Evolutionary conservation across 2,797 vertebrate genomes (phyloP).

Genomic region (Acrossocheilus fasciatus): DNA sequence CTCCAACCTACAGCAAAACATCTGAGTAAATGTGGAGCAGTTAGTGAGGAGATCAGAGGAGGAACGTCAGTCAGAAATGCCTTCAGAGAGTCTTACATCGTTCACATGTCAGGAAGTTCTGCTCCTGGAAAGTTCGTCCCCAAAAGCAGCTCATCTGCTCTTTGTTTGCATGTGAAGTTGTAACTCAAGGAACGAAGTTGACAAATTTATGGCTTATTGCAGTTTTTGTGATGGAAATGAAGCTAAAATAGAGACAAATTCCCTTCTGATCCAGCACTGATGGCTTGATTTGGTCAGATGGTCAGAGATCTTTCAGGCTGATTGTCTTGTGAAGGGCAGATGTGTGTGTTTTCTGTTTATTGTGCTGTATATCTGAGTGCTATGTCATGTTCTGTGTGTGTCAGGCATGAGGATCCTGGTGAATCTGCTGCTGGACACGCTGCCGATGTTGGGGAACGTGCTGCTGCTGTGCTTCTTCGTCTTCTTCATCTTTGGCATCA

Average conservation of each 20-base stretch:
- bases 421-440: conserved; percentile 87
- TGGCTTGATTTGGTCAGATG: background rate
- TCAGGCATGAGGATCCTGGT: conserved; percentile 87
- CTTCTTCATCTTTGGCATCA: conserved; percentile 91
- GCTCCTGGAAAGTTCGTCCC: background rate
- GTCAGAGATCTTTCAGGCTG: background rate
- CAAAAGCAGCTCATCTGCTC: background rate
- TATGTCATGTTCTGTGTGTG: conserved; percentile 23
- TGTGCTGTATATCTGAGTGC: background rate
- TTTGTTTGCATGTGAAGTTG: background rate
- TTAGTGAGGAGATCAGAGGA: conserved; percentile 1
- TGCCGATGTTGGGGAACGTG: conserved; percentile 89
- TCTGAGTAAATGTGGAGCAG: background rate
- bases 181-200: background rate
- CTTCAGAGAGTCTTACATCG: background rate
- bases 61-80: background rate
- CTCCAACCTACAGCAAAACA: background rate
- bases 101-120: background rate
- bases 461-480: conserved; percentile 90
- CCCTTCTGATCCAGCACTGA: background rate
- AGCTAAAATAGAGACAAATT: background rate
- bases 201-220: background rate
- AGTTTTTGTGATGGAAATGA: background rate
- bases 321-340: background rate
- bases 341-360: background rate